Conservation (phyloP, 2,113 vertebrate species). For the Trogon surrucura region DNA sequence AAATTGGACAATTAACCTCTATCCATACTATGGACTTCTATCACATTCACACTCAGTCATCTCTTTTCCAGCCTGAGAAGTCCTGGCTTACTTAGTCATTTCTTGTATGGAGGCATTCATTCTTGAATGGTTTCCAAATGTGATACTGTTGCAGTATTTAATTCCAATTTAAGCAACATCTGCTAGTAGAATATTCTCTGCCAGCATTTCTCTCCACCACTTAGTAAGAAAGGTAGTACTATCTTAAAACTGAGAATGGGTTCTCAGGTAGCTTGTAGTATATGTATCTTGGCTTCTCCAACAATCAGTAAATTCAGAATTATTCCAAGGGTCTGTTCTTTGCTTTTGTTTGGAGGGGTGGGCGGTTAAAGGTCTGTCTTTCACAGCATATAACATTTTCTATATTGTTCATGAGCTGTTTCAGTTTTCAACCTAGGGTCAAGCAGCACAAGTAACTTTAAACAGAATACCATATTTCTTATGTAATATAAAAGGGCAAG, state of each 20-base stretch:
- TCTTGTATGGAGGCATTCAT: neutral
- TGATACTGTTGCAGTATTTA: constrained; percentile 14
- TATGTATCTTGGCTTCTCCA: neutral
- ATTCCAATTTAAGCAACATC: constrained; percentile 46
- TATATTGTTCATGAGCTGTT: neutral
- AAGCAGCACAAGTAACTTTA: neutral
- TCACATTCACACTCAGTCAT: neutral
- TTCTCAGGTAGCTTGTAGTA: neutral
- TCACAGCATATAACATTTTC: neutral
- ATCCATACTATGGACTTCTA: neutral
- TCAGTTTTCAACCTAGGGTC: neutral
- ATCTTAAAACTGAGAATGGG: neutral
- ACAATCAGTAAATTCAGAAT: neutral
- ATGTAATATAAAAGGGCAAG: neutral
- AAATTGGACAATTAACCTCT: neutral
- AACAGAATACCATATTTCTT: fast-evolving
- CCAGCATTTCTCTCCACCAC: constrained; percentile 6
- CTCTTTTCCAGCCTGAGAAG: constrained; percentile 3
- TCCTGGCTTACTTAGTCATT: constrained; percentile 19
- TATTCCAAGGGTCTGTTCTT: neutral
- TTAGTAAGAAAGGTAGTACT: neutral
- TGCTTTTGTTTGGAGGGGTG: neutral
- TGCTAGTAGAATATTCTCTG: constrained; percentile 18
- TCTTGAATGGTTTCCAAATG: constrained; percentile 38
- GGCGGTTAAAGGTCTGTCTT: neutral